A percentile compares a stretch with the other conserved stretches of the same genome.
Conservation (phyloP, 2,888 invertebrate genomes). For the Rhamphomyia laevipes region DNA sequence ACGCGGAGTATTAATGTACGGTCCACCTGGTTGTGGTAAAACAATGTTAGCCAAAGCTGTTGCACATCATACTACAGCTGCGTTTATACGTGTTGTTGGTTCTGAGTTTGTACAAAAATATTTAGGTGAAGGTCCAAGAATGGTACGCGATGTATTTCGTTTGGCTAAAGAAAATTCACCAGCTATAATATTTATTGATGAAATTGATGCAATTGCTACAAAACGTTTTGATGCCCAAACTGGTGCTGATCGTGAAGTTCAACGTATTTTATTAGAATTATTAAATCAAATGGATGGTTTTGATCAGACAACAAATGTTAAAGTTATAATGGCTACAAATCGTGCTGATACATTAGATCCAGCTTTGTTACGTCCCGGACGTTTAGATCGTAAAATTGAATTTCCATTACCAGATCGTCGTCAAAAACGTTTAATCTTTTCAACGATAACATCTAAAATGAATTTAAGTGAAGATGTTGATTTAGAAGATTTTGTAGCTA, state of each 20-base stretch:
- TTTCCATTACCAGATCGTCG: constrained; percentile 85
- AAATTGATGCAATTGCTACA: constrained; percentile 99
- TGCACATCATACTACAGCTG: constrained; percentile 97
- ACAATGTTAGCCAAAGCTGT: constrained; percentile 99
- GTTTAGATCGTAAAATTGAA: constrained; percentile 96
- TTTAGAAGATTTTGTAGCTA: constrained; percentile 95
- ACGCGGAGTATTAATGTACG: constrained; percentile 95
- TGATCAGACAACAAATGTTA: constrained; percentile 99
- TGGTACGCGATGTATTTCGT: constrained; percentile 98
- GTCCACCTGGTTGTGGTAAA: constrained; percentile 99
- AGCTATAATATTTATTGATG: constrained; percentile 99
- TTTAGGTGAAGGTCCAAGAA: constrained; percentile 95
- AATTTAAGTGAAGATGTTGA: constrained; percentile 98
- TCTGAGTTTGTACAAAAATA: constrained; percentile 99
- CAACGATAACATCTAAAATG: constrained; percentile 95
- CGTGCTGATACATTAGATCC: constrained; percentile 97
- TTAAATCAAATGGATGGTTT: constrained; percentile 99
- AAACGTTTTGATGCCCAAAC: constrained; percentile 98
- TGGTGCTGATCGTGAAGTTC: constrained; percentile 96
- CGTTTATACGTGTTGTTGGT: constrained; percentile 97
- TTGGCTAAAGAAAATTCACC: constrained; percentile 98
- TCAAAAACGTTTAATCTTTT: constrained; percentile 93
- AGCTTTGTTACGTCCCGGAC: constrained; percentile 54
- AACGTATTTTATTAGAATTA: constrained; percentile 90
- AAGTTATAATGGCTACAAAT: constrained; percentile 95